Evolutionary conservation across 2,797 vertebrate genomes (phyloP).

Genomic region (Phataginus tetradactyla): DNA sequence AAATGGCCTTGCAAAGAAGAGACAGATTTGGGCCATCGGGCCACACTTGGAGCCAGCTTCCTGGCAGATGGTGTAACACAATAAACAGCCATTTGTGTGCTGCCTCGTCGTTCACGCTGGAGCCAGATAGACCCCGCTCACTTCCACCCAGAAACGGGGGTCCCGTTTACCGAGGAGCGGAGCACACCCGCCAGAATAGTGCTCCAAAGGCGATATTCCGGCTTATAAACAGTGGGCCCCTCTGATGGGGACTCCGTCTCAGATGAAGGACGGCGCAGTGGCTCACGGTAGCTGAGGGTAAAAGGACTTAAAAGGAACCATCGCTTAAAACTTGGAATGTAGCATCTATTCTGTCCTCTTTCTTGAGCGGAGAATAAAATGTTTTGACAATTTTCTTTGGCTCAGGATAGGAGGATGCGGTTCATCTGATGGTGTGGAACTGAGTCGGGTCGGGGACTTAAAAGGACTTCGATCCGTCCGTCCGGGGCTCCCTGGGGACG

Average conservation of each 20-base stretch:
- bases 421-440: neutral
- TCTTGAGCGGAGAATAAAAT: neutral
- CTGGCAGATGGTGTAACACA: neutral
- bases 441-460: neutral
- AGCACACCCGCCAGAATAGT: neutral
- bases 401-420: neutral
- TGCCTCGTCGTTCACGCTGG: neutral
- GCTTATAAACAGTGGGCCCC: neutral
- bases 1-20: conserved; percentile 35
- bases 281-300: conserved; percentile 46
- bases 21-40: neutral
- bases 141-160: neutral
- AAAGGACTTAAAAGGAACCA: conserved; percentile 37
- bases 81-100: neutral
- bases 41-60: neutral
- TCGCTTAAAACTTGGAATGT: conserved; percentile 1
- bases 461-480: neutral
- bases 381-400: conserved; percentile 44
- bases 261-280: neutral
- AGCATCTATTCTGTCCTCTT: neutral
- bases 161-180: neutral
- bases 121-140: neutral
- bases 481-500: no score
- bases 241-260: neutral
- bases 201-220: neutral